phyloP scores from a whole-genome alignment of 2,797 vertebrate genomes.

The Fundulus diaphanus region DNA sequence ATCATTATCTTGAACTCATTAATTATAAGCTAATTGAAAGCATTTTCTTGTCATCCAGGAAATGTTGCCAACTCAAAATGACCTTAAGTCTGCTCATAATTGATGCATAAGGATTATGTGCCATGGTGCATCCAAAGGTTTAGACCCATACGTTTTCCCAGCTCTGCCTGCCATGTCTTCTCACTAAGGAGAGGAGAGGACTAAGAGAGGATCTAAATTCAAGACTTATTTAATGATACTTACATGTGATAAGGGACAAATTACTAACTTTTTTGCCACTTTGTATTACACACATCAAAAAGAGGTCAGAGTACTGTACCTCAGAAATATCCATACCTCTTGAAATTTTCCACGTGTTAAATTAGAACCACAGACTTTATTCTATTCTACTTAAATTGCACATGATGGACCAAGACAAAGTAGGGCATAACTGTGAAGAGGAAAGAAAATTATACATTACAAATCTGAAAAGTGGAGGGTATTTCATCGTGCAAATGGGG shows the following conservation, averaged over 20 bases:
- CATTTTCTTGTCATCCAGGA: conserved; percentile 62
- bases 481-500: background rate
- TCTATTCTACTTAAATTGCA: background rate
- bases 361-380: background rate
- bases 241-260: background rate
- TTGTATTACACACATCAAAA: background rate
- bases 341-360: background rate
- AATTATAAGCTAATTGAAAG: conserved; percentile 56
- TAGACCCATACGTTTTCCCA: conserved; percentile 8
- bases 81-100: conserved; percentile 39
- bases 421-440: background rate
- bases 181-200: background rate
- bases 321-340: background rate
- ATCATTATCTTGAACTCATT: conserved; percentile 41
- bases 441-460: background rate
- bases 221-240: background rate
- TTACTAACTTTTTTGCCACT: background rate
- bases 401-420: background rate
- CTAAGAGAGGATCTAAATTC: background rate
- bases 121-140: conserved; percentile 10
- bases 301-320: background rate
- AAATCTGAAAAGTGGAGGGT: background rate
- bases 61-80: conserved; percentile 63
- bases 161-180: conserved; percentile 2
- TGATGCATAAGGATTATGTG: conserved; percentile 39